phyloP scores from a whole-genome alignment of 1,140 invertebrate genomes.

The Macrobrachium rosenbergii region DNA sequence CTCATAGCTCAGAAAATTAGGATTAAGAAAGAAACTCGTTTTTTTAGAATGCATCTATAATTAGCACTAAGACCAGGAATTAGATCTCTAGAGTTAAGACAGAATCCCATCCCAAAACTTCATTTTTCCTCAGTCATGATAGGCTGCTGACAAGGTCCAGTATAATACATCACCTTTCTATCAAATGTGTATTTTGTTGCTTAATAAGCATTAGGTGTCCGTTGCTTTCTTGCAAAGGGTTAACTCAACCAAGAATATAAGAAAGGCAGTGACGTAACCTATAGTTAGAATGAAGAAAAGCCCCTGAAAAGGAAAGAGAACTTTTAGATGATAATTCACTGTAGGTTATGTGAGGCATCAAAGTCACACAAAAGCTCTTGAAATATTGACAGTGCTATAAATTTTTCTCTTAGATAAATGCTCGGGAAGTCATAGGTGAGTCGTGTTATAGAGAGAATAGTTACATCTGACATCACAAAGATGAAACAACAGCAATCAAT shows the following conservation, averaged over 20 bases:
- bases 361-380: not conserved
- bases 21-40: no score
- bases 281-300: constrained; percentile 41
- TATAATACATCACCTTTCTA: no score
- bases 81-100: no score
- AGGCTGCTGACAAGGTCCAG: no score
- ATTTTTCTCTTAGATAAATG: not conserved
- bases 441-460: no score
- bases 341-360: not conserved
- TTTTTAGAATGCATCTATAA: no score
- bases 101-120: not conserved
- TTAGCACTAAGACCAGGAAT: no score
- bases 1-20: no score
- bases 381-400: not conserved
- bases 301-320: constrained; percentile 26
- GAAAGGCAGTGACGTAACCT: constrained; percentile 4
- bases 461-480: no score
- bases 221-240: not conserved
- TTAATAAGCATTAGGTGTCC: not conserved
- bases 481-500: no score
- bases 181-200: not conserved
- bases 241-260: constrained; percentile 3
- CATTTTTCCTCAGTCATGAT: not conserved
- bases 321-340: not conserved
- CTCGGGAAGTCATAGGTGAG: no score